Percentiles rank a stretch among this genome's conserved stretches.
Evolutionary conservation across 2,888 invertebrate genomes (phyloP).

Genomic region (Ellobium chinense): DNA sequence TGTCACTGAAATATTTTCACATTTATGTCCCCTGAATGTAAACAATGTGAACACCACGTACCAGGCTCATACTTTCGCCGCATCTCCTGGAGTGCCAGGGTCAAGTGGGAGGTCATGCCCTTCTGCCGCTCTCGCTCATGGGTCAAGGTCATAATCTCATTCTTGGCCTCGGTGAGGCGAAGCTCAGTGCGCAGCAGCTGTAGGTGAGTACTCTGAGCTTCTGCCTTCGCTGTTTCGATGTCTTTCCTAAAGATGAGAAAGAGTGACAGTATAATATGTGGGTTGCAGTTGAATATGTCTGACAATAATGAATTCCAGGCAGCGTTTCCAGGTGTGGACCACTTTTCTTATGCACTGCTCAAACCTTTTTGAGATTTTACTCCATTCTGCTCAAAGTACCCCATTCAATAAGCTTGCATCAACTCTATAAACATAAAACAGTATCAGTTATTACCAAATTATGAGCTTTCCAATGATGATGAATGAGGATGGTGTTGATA

Average conservation of each 20-base stretch:
- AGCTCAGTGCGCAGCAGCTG: constrained; percentile 50
- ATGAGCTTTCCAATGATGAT: no score
- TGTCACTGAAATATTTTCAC: not conserved
- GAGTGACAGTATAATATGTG: no score
- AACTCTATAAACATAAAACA: no score
- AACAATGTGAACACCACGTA: constrained; percentile 26
- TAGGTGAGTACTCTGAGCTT: constrained; percentile 52
- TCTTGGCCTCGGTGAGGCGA: constrained; percentile 47
- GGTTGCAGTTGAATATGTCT: no score
- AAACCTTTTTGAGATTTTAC: no score
- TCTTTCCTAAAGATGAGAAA: constrained; percentile 48
- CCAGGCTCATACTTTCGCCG: constrained; percentile 68
- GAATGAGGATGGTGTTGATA: no score
- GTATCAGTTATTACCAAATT: no score
- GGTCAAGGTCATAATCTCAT: constrained; percentile 53
- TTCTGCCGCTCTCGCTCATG: constrained; percentile 56
- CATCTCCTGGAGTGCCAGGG: constrained; percentile 59
- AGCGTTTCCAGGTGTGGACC: no score
- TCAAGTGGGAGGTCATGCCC: constrained; percentile 60
- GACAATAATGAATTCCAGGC: no score
- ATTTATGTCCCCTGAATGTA: not conserved
- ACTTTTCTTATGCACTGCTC: no score
- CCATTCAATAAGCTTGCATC: no score
- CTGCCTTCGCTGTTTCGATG: constrained; percentile 32
- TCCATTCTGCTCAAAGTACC: no score